Conservation (phyloP, 2,888 invertebrate genomes). For the Morpho helenor region DNA sequence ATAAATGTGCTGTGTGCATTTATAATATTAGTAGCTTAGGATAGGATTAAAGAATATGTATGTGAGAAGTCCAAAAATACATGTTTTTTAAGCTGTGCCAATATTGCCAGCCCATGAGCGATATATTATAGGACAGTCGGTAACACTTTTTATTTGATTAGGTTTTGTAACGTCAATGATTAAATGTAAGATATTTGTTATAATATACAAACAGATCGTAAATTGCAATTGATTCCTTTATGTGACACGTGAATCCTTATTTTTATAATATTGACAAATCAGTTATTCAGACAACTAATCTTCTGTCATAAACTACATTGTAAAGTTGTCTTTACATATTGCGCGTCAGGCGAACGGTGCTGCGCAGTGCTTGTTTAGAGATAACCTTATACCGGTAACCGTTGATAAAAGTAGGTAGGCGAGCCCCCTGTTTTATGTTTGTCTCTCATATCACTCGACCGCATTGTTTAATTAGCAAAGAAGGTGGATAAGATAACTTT, state of each 20-base stretch:
- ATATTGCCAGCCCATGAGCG: no score
- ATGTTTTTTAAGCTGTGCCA: no score
- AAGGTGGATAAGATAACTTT: constrained; percentile 33
- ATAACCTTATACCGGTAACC: constrained; percentile 27
- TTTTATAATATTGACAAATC: constrained; percentile 10
- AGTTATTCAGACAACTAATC: constrained; percentile 4
- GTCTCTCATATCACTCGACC: constrained; percentile 35
- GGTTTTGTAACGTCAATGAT: no score
- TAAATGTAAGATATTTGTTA: no score
- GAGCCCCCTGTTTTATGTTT: constrained; percentile 47
- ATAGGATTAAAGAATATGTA: no score
- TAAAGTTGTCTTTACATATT: constrained; percentile 11
- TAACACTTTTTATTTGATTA: no score
- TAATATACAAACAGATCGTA: no score
- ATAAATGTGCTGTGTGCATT: no score
- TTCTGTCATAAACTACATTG: constrained; percentile 13
- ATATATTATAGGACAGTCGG: no score
- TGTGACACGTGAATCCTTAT: constrained; percentile 5
- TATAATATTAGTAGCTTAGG: no score
- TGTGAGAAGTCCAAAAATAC: no score
- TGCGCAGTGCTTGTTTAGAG: constrained; percentile 36
- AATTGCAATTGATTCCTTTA: not conserved
- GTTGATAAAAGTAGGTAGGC: constrained; percentile 35
- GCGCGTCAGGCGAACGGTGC: constrained; percentile 19
- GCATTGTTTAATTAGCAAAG: constrained; percentile 43